phyloP scores from a whole-genome alignment of 2,113 vertebrate species.

The Blennius ocellaris region DNA sequence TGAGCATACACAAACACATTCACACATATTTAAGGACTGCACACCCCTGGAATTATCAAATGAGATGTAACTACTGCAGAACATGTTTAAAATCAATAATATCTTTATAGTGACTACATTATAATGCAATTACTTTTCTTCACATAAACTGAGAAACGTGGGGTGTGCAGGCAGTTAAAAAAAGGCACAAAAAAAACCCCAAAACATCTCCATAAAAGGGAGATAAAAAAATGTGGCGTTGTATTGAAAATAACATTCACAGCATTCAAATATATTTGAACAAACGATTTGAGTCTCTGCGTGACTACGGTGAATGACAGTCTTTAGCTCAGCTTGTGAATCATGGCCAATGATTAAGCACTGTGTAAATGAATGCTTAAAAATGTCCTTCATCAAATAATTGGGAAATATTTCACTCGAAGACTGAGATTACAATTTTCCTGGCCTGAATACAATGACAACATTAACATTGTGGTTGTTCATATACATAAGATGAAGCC shows the following conservation, averaged over 20 bases:
- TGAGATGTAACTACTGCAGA: constrained; percentile 32
- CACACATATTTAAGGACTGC: constrained; percentile 15
- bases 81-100: constrained; percentile 32
- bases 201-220: not conserved
- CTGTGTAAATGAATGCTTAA: constrained; percentile 26
- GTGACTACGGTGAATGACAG: constrained; percentile 4
- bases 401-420: constrained; percentile 22
- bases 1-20: constrained; percentile 23
- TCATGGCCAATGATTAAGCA: constrained; percentile 18
- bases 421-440: constrained; percentile 27
- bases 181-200: not conserved
- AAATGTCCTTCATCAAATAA: constrained; percentile 11
- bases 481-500: constrained; percentile 17
- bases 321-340: constrained; percentile 26
- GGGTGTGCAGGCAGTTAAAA: too few relatives aligned
- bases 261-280: not conserved
- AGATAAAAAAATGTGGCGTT: not conserved
- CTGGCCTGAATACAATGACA: constrained; percentile 1
- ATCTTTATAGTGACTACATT: constrained; percentile 5
- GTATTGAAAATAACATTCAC: not conserved
- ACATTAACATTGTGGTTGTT: constrained; percentile 22
- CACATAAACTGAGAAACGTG: not conserved
- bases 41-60: constrained; percentile 27
- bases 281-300: constrained; percentile 16
- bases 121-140: constrained; percentile 8